Base-by-base conservation (phyloP, 2,888 invertebrate species). In the Miltochrista miniata region DNA sequence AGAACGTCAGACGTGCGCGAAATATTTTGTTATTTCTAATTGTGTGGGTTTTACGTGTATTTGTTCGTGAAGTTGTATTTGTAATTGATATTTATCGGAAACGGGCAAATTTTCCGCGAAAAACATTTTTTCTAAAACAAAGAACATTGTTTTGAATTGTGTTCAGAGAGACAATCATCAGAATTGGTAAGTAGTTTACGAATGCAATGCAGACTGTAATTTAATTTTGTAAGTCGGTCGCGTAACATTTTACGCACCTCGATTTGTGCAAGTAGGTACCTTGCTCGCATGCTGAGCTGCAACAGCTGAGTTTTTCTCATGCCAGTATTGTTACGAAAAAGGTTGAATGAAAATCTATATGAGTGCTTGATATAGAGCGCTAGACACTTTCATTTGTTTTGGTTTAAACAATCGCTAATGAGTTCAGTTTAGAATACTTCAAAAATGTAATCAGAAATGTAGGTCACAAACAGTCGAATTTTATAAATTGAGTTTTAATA, bases 21-120 rank as follows among this genome's bases (percentile, higher is more conserved):
- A 44, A 66, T 55, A 42, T 55, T 48, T 38, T 58, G 35, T 45
- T 36, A 43, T 48, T 51, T 49, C 37, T 46, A 48, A 42, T 33
- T 50, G 61, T 59, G 68, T 54, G 57, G 46, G 33, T 50, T 44
- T 38, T 40, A 45, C 43, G 49, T 45, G 51, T 56, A 45, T 51
- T 55, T 55, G 53, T 49, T 18, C 36, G 50, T 61, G 51, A 46
- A 59, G 57, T 47, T 53, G 36, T 47, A 56, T 53, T 64, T 54
- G 45, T 61, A 54, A 58, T 51, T 50, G 52, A 45, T 49, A 53
- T 51, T 61, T 50, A 37, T 35, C 43, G 44, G 52, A 56, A 51
- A 54, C 58, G 54, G 55, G 47, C 52, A 33, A 13, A 61, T 63
- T 61, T 69, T 68, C 67, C 61, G 70, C 67, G 70, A 66, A 66